A percentile compares a stretch with the other conserved stretches of the same genome.
Conservation (phyloP, 2,113 vertebrate genomes). For the Sula dactylatra region DNA sequence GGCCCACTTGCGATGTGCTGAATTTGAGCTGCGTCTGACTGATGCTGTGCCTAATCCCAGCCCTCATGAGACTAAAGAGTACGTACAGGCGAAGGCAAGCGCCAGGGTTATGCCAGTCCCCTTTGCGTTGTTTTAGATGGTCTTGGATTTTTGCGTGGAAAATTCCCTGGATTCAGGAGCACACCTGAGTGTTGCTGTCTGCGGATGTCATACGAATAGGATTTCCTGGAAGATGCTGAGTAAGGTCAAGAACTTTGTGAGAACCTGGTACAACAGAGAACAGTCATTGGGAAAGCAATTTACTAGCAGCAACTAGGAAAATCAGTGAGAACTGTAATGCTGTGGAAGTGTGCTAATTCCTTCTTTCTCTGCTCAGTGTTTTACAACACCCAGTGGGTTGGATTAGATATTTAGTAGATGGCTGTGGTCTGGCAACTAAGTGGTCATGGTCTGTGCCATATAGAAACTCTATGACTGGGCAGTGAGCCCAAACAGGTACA, state of each 20-base stretch:
- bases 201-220: neutral
- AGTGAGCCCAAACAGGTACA: neutral
- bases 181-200: rapidly evolving
- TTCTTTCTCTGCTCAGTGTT: neutral
- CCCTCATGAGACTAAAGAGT: conserved; percentile 86
- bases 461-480: neutral
- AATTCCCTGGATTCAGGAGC: neutral
- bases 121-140: neutral
- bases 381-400: neutral
- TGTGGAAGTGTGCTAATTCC: neutral
- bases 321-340: neutral
- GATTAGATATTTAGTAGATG: neutral
- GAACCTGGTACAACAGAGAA: neutral
- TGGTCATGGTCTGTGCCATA: neutral
- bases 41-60: conserved; percentile 86
- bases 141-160: neutral
- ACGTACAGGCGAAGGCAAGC: conserved; percentile 49
- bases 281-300: neutral
- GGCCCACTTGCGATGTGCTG: conserved; percentile 86
- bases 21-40: conserved; percentile 91
- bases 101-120: neutral
- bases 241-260: neutral
- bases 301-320: neutral
- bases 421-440: neutral
- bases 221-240: neutral